These are phyloP conservation scores for Hirtodrosophila histrioides DNA, from an alignment of 2,888 invertebrate genomes.

Conservation along the genomic window DNA sequence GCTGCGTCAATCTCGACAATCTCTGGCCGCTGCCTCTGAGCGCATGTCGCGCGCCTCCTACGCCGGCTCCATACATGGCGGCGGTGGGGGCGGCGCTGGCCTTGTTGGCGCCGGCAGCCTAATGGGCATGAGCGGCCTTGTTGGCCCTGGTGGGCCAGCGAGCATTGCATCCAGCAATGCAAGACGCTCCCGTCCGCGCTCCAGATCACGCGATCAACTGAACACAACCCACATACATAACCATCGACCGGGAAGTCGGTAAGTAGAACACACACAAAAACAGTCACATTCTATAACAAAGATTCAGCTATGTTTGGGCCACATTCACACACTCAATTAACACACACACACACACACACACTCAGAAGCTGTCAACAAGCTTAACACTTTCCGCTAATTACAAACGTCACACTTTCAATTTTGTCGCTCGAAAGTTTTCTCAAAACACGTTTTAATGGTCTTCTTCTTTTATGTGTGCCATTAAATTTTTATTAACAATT, in stretches of 20 bases:
- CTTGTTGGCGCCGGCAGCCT: conserved; percentile 55
- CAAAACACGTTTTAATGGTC: conserved; percentile 26
- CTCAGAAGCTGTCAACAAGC: conserved; percentile 10
- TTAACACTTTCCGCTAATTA: conserved; percentile 42
- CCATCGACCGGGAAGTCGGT: conserved; percentile 90
- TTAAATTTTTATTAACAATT: conserved; percentile 46
- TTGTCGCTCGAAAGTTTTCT: conserved; percentile 44
- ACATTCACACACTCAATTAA: conserved; percentile 20
- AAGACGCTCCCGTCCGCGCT: conserved; percentile 90
- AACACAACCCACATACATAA: conserved; percentile 85
- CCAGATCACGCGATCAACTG: conserved; percentile 89
- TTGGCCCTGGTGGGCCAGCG: conserved; percentile 83
- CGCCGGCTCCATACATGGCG: conserved; percentile 87
- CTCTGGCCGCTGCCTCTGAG: conserved; percentile 92
- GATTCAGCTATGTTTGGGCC: conserved; percentile 2
- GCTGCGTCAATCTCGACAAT: conserved; percentile 93
- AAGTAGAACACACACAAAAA: conserved; percentile 81
- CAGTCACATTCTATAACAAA: neutral
- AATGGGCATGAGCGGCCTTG: conserved; percentile 78
- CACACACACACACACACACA: conserved; percentile 26
- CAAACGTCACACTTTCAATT: conserved; percentile 64
- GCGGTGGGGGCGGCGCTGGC: conserved; percentile 62
- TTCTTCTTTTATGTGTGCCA: conserved; percentile 18
- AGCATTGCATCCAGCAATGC: conserved; percentile 86
- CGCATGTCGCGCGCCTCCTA: conserved; percentile 91